Base-by-base conservation (phyloP, 2,888 invertebrate genomes). In the Hanleya hanleyi region DNA sequence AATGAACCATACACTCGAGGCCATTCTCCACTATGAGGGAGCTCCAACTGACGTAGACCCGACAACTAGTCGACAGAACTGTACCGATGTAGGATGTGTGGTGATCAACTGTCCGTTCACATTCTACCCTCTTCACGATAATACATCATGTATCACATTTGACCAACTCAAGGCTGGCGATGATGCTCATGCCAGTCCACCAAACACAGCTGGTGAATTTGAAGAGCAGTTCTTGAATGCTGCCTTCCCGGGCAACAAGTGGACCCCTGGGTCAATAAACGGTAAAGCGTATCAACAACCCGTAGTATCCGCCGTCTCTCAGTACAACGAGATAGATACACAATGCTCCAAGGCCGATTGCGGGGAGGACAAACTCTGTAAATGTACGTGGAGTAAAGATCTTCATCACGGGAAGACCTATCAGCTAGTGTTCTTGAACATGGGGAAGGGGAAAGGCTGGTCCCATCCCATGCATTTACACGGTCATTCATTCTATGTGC, bases 401-500 rank as follows among this genome's bases (percentile, higher is more conserved):
- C 74, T 85, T 18, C 71, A 82, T 0, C 71, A 81, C 57, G 81
- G 77, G 1, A 80, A 84, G 61, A 83, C 83, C 0, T 77, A 85
- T 5, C 88, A 87, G 73, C 74, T 88, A 70, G 80, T 87, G 1
- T 74, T 87, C 37, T 64, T 82, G 37, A 83, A 84, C 72, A 80
- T 85, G 81, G 87, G 85, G 1, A 66, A 12, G 0, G 87, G 87
- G 7, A 80, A 74, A 65, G 83, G 83, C 1, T 83, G 77, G 75
- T 80, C 85, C n/a, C 88, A 89, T 67, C 85, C 86, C 0, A 77
- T 88, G 18, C 88, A 89, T 69, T 74, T 88, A 77, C 88, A 89
- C 62, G 89, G 89, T 0, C 86, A 88, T 69, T 82, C 82, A 5
- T 89, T 88, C 73, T 81, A 85, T 35, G 86, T 89, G 1, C 41